Base-by-base conservation (phyloP, 2,797 vertebrate genomes). In the Myiotriccus ornatus region DNA sequence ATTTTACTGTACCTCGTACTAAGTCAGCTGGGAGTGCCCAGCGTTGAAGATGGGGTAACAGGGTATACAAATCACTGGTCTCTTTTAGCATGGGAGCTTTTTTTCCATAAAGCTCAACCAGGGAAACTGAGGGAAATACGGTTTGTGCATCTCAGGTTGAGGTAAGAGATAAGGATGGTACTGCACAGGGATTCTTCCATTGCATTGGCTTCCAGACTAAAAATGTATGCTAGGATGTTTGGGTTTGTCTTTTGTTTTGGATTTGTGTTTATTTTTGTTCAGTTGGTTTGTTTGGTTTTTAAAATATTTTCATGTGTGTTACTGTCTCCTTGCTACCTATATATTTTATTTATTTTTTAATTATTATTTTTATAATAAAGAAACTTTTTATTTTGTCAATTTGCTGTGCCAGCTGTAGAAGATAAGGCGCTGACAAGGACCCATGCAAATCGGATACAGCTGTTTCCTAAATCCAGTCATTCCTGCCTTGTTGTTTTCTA, bases 381-480 rank as follows among this genome's bases (percentile, higher is more conserved):
- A 71, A 73, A 27, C 3, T 37, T 59, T 78, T 87, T 65, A 74
- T 83, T 80, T 83, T 80, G 74, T 28, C 34, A 82, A 56, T 65
- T 76, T 71, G 25, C 17, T 85, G 19, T 79, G 55, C 65, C 24
- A 65, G 14, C 52, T 73, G 4, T 46, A 82, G 39, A 84, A 91
- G 78, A 90, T 50, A 65, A 70, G 46, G 20, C 50, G 9, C 12
- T 76, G 62, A 85, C 32, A 69, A 53, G 14, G 59, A 69, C 47
- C 21, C 10, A 23, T 73, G 46, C 81, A 94, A 93, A 87, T 86
- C 73, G 90, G 52, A 71, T 86, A 93, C 75, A 94, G 62, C 90
- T 90, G 60, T 89, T 95, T 96, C 85, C 76, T 89, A 80, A 94
- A 94, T 81, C 22, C 71, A 85, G 32, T 76, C 14, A 56, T 94